A percentile compares a stretch with the other conserved stretches of the same genome.
Evolutionary conservation across 2,888 invertebrate species (phyloP).

Genomic region (Teinopalpus imperialis): DNA sequence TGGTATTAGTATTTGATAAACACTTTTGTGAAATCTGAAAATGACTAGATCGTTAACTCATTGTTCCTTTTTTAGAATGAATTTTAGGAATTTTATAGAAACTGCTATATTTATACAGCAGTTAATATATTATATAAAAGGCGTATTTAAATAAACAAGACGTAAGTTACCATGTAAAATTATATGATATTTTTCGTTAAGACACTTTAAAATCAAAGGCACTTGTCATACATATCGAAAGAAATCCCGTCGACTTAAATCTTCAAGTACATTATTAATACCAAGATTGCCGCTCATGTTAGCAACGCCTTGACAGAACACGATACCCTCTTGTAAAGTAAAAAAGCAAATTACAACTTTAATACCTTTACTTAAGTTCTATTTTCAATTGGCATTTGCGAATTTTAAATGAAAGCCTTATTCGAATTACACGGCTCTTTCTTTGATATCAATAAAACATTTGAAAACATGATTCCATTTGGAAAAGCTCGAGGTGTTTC

Average conservation of each 20-base stretch:
- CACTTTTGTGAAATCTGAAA: no score
- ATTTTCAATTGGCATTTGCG: constrained; percentile 21
- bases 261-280: constrained; percentile 44
- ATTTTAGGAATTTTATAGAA: no score
- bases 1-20: no score
- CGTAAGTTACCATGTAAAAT: no score
- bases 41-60: no score
- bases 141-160: no score
- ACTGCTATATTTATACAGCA: no score
- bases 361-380: constrained; percentile 26
- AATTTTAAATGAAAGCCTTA: constrained; percentile 37
- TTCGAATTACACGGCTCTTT: constrained; percentile 56
- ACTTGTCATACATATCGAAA: constrained; percentile 5
- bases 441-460: constrained; percentile 61
- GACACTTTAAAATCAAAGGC: background rate
- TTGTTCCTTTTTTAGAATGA: no score
- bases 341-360: background rate
- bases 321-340: background rate
- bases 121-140: no score
- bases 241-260: constrained; percentile 29
- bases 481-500: constrained; percentile 33
- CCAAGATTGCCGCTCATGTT: constrained; percentile 29
- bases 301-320: constrained; percentile 12
- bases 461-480: constrained; percentile 60
- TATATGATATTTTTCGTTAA: no score